Evolutionary conservation across 2,888 invertebrate species (phyloP).

Genomic region (Microctonus brassicae): DNA sequence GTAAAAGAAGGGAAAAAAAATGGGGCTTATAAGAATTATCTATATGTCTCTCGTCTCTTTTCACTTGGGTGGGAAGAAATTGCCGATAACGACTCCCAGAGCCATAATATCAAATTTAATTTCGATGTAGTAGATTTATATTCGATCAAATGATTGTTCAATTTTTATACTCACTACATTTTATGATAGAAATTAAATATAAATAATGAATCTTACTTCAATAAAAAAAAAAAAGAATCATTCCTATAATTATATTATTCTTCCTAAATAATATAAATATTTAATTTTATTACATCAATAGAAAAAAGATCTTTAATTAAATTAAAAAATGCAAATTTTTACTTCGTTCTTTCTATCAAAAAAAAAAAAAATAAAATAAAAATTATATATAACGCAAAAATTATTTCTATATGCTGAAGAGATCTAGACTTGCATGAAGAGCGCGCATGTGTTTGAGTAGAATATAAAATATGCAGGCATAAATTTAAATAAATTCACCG

Average conservation of each 20-base stretch:
- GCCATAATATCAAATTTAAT: slow-evolving; percentile 26
- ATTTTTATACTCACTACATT: neutral
- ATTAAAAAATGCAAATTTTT: neutral
- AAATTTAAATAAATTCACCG: slow-evolving; percentile 21
- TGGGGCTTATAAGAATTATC: neutral
- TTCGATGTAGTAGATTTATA: slow-evolving; percentile 26
- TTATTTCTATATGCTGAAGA: neutral
- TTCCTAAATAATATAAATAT: too few relatives aligned
- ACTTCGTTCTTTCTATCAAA: neutral
- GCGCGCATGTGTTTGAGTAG: neutral
- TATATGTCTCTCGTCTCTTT: neutral
- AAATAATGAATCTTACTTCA: too few relatives aligned
- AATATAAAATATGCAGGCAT: neutral
- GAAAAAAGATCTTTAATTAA: neutral
- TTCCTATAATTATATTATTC: too few relatives aligned
- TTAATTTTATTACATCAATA: too few relatives aligned
- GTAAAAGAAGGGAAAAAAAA: neutral
- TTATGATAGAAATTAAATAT: neutral
- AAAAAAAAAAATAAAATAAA: too few relatives aligned
- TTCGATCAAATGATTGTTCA: neutral
- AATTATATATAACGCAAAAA: too few relatives aligned
- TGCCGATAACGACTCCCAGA: slow-evolving; percentile 18
- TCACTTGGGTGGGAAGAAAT: neutral
- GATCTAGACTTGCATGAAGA: too few relatives aligned
- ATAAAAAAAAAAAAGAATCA: too few relatives aligned